These are phyloP conservation scores for Ectropis grisescens DNA, from an alignment of 1,140 invertebrate genomes.

Conservation along the genomic window DNA sequence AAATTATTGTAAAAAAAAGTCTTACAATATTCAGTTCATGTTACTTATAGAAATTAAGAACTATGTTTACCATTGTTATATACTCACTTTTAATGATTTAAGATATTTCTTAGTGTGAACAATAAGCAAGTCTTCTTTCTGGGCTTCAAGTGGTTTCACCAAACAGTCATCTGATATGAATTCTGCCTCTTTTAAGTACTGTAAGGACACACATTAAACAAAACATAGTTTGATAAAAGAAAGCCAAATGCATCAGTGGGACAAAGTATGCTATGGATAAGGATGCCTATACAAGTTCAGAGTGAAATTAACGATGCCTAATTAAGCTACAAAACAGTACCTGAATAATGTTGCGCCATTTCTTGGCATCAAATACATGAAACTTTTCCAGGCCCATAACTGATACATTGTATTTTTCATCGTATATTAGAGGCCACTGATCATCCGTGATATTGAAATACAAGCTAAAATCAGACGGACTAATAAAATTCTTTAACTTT, in stretches of 20 bases:
- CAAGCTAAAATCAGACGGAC: slow-evolving; percentile 27
- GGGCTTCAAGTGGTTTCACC: slow-evolving; percentile 78
- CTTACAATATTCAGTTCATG: no score
- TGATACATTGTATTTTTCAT: slow-evolving; percentile 84
- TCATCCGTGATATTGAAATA: slow-evolving; percentile 57
- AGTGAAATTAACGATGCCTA: no score
- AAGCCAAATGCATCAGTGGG: no score
- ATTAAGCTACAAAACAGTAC: slow-evolving; percentile 42
- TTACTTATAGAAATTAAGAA: no score
- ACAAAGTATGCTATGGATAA: no score
- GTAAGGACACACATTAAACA: no score
- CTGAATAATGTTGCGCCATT: slow-evolving; percentile 85
- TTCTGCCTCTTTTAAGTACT: slow-evolving; percentile 61
- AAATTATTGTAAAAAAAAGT: neutral
- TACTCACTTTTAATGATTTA: slow-evolving; percentile 74
- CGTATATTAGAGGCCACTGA: slow-evolving; percentile 82
- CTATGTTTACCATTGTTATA: neutral
- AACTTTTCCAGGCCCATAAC: slow-evolving; percentile 85
- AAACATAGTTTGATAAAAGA: no score
- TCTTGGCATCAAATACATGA: slow-evolving; percentile 90
- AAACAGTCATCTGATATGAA: slow-evolving; percentile 70
- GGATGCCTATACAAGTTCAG: no score
- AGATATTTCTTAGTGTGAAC: slow-evolving; percentile 83
- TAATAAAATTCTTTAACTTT: slow-evolving; percentile 2
- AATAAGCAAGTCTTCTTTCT: slow-evolving; percentile 76